Evolutionary conservation across 2,113 vertebrate genomes (phyloP).

Genomic region (Rhinolophus ferrumequinum): DNA sequence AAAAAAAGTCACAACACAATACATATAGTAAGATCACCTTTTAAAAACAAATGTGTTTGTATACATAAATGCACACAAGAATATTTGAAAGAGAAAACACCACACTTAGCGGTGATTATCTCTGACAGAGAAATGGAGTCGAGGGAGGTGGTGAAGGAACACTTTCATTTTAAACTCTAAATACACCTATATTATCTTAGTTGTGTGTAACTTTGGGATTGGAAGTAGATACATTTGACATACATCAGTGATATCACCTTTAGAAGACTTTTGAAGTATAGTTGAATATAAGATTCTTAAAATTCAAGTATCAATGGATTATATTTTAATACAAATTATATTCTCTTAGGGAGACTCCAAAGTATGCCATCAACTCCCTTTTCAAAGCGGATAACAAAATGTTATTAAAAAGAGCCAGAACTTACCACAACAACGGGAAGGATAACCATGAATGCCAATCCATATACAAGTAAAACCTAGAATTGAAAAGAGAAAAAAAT

Average conservation of each 20-base stretch:
- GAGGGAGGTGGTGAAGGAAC: neutral
- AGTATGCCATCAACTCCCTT: neutral
- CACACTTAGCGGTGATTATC: neutral
- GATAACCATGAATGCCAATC: conserved; percentile 99
- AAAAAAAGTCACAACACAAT: neutral
- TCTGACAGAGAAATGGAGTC: neutral
- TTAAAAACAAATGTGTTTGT: neutral
- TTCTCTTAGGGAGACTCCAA: conserved; percentile 11
- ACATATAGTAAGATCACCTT: neutral
- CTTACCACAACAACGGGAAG: conserved; percentile 99
- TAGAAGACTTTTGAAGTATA: conserved; percentile 1
- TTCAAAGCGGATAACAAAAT: neutral
- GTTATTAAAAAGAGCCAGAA: conserved; percentile 55
- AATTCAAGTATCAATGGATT: conserved; percentile 37
- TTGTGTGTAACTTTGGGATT: neutral
- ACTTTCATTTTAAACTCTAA: conserved; percentile 45
- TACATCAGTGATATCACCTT: conserved; percentile 17
- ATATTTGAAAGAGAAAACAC: conserved; percentile 19
- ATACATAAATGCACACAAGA: neutral
- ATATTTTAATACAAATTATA: conserved; percentile 55
- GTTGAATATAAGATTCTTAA: neutral
- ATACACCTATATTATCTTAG: neutral
- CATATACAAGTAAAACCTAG: conserved; percentile 97
- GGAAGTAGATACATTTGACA: neutral
- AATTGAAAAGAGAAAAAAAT: conserved; percentile 23